These are phyloP conservation scores for Drosophila mimetica DNA, from an alignment of 2,888 invertebrate genomes.

Conservation along the genomic window DNA sequence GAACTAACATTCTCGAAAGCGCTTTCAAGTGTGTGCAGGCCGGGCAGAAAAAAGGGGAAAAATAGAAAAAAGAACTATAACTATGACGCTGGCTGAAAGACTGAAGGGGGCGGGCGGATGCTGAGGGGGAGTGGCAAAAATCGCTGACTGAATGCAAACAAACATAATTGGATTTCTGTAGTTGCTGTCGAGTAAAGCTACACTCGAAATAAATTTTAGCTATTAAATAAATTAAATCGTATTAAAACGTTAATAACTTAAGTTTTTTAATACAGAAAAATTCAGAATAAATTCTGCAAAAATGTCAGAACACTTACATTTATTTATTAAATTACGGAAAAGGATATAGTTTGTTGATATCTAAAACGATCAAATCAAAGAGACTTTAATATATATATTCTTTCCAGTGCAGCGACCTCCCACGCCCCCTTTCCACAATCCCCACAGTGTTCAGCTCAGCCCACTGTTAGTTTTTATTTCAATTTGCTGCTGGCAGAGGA, in stretches of 20 bases:
- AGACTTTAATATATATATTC: too few relatives aligned
- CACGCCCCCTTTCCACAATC: conserved; percentile 8
- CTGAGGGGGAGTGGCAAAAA: conserved; percentile 55
- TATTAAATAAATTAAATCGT: background rate
- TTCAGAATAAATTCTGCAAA: too few relatives aligned
- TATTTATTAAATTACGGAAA: too few relatives aligned
- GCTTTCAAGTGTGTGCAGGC: conserved; percentile 69
- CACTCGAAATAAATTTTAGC: conserved; percentile 24
- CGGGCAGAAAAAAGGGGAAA: conserved; percentile 30
- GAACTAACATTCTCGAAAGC: conserved; percentile 76
- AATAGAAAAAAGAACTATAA: conserved; percentile 12
- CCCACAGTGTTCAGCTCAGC: conserved; percentile 19
- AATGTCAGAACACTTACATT: too few relatives aligned
- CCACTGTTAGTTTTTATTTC: conserved; percentile 68
- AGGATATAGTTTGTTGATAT: too few relatives aligned
- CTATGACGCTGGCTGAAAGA: conserved; percentile 55
- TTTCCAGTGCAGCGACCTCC: background rate
- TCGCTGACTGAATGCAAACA: conserved; percentile 80
- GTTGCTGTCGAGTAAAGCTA: conserved; percentile 48
- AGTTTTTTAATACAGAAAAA: too few relatives aligned
- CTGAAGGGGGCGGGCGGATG: conserved; percentile 21
- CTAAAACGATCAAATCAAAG: too few relatives aligned
- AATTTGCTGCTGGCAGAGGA: conserved; percentile 55
- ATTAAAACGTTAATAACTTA: too few relatives aligned
- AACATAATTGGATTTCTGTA: conserved; percentile 81